Conservation (phyloP, 2,113 vertebrate genomes). For the Leptodactylus fuscus region DNA sequence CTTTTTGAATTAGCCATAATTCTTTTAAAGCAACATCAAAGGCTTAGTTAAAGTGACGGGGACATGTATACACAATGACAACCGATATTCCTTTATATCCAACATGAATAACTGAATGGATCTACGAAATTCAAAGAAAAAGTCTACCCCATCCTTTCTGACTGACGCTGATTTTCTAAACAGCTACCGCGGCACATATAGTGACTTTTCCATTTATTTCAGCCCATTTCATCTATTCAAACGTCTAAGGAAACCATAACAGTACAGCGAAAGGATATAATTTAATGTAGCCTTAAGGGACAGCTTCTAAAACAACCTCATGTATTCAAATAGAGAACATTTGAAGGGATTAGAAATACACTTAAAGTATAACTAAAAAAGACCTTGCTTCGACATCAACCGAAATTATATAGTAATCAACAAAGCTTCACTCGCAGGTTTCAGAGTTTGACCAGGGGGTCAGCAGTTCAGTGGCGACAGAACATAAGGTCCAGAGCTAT, state of each 20-base stretch:
- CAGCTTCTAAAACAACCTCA: constrained; percentile 37
- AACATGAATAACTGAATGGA: neutral
- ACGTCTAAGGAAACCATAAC: neutral
- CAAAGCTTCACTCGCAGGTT: constrained; percentile 61
- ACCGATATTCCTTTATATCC: neutral
- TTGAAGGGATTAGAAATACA: constrained; percentile 45
- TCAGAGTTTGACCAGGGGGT: constrained; percentile 54
- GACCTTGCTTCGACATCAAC: constrained; percentile 61
- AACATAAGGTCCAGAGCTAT: constrained; percentile 54
- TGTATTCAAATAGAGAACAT: constrained; percentile 49
- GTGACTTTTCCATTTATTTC: constrained; percentile 13
- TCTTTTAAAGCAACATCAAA: neutral
- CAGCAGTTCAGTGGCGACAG: constrained; percentile 50
- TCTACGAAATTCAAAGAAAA: neutral
- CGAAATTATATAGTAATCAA: constrained; percentile 67
- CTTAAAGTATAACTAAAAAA: constrained; percentile 43
- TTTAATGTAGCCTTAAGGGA: constrained; percentile 50
- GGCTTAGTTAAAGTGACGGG: neutral
- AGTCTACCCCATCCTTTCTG: neutral
- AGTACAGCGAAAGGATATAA: constrained; percentile 18
- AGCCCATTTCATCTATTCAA: constrained; percentile 18
- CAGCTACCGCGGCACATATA: neutral
- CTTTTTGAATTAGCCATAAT: neutral
- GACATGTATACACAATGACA: neutral
- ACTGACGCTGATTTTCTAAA: neutral